Conservation (phyloP, 2,888 invertebrate genomes). For the Drosophila emarginata region DNA sequence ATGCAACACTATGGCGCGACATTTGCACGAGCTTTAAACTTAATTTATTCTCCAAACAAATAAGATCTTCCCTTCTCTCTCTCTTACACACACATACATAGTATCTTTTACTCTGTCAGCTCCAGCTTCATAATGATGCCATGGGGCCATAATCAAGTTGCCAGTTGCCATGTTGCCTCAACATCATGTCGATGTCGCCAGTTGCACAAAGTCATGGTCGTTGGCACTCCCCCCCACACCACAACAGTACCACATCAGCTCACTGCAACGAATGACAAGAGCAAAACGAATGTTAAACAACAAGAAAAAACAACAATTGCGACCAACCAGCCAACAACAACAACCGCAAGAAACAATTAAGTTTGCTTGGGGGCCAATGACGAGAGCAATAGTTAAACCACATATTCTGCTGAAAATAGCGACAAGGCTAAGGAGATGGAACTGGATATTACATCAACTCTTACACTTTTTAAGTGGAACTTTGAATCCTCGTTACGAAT, state of each 20-base stretch:
- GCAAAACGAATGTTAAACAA: constrained; percentile 24
- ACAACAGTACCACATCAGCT: constrained; percentile 9
- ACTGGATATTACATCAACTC: background rate
- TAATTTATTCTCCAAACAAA: constrained; percentile 76
- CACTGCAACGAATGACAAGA: constrained; percentile 28
- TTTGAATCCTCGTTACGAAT: too few species aligned
- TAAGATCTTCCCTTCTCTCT: constrained; percentile 58
- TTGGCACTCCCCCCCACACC: constrained; percentile 21
- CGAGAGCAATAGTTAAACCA: background rate
- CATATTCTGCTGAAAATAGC: background rate
- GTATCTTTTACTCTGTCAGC: background rate
- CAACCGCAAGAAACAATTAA: constrained; percentile 69
- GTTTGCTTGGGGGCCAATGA: constrained; percentile 17
- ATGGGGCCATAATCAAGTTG: constrained; percentile 60
- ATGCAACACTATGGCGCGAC: constrained; percentile 57
- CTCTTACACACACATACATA: background rate
- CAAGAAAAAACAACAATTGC: constrained; percentile 17
- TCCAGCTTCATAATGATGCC: constrained; percentile 63
- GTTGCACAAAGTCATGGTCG: constrained; percentile 70
- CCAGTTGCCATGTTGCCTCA: constrained; percentile 38
- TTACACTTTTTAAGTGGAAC: background rate
- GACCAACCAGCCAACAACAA: constrained; percentile 31
- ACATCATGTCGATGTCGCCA: constrained; percentile 49
- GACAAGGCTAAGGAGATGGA: background rate
- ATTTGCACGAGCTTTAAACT: constrained; percentile 62